Evolutionary conservation across 2,797 vertebrate species (phyloP).

Genomic region (Enteromius unitaeniatus): DNA sequence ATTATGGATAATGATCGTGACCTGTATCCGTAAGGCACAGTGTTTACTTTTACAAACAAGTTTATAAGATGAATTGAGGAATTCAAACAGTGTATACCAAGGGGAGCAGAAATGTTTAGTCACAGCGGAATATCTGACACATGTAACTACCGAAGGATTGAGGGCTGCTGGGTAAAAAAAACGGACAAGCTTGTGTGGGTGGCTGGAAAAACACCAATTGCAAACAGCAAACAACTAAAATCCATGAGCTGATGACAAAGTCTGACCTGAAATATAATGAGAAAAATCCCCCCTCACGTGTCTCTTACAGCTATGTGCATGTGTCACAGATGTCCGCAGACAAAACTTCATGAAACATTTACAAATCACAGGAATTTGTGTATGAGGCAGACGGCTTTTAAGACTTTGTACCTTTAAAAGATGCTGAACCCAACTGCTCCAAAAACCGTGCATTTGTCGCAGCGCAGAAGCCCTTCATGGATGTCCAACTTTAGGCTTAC

Average conservation of each 20-base stretch:
- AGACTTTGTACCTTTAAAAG: neutral
- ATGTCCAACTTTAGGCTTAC: neutral
- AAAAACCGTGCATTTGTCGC: neutral
- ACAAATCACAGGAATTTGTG: conserved; percentile 14
- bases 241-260: conserved; percentile 14
- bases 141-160: conserved; percentile 24
- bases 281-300: conserved; percentile 4
- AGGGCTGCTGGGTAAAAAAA: conserved; percentile 32
- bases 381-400: neutral
- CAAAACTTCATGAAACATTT: neutral
- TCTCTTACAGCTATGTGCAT: conserved; percentile 4
- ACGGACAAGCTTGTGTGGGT: conserved; percentile 9
- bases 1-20: conserved; percentile 38
- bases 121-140: conserved; percentile 67
- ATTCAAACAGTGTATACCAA: conserved; percentile 44
- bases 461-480: neutral
- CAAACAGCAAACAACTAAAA: conserved; percentile 22
- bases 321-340: neutral
- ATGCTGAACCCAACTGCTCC: neutral
- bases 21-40: conserved; percentile 35
- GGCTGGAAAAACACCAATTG: conserved; percentile 39
- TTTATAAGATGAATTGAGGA: conserved; percentile 56
- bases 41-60: conserved; percentile 65
- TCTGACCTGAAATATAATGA: neutral
- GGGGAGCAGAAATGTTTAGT: conserved; percentile 63